A percentile compares a stretch with the other conserved stretches of the same genome.
These are phyloP conservation scores for Tridacna crocea DNA, from an alignment of 2,888 invertebrate genomes.

Conservation along the genomic window DNA sequence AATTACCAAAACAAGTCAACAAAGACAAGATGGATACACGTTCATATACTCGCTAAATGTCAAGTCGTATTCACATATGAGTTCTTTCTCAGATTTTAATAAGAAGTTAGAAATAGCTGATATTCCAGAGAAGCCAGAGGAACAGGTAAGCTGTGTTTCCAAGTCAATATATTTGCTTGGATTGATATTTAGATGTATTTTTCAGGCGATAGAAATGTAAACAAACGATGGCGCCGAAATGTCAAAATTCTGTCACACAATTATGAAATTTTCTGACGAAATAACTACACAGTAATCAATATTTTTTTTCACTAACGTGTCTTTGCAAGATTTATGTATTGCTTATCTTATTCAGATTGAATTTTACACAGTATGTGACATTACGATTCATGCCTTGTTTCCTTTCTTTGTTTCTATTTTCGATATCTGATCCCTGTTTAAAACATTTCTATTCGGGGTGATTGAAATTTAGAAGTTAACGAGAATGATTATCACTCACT, in stretches of 20 bases:
- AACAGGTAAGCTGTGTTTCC: constrained; percentile 31
- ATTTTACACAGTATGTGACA: too few relatives aligned
- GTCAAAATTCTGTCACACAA: constrained; percentile 5
- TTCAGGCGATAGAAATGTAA: constrained; percentile 7
- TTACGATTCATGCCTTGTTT: too few relatives aligned
- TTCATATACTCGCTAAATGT: not conserved
- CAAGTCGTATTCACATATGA: constrained; percentile 44
- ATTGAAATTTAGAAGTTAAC: too few relatives aligned
- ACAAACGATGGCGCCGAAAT: constrained; percentile 31
- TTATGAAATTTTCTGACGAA: not conserved
- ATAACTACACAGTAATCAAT: too few relatives aligned
- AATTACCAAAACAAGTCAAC: constrained; percentile 57
- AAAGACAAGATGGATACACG: constrained; percentile 22
- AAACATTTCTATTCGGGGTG: too few relatives aligned
- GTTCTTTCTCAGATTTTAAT: constrained; percentile 39
- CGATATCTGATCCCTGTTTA: too few relatives aligned
- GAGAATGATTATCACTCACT: too few relatives aligned
- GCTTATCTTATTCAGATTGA: too few relatives aligned
- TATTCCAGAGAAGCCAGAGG: constrained; percentile 25
- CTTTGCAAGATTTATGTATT: too few relatives aligned
- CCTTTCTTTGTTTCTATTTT: too few relatives aligned
- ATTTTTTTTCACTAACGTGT: too few relatives aligned
- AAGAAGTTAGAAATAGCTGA: constrained; percentile 47
- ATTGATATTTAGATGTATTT: not conserved
- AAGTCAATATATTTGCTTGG: not conserved